These are phyloP conservation scores for Hestina assimilis DNA, from an alignment of 1,140 invertebrate species.

Conservation along the genomic window DNA sequence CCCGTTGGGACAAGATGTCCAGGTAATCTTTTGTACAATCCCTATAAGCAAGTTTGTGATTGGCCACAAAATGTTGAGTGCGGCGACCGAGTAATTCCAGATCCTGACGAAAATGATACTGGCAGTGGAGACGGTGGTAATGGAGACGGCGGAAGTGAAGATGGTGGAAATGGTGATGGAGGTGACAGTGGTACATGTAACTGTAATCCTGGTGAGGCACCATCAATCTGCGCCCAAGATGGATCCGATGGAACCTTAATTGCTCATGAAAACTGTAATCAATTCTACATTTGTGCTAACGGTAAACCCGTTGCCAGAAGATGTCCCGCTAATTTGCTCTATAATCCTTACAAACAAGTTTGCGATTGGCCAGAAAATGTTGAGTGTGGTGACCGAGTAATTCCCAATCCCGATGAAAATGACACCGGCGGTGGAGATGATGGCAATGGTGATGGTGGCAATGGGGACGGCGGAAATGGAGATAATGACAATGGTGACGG, in stretches of 20 bases:
- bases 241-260: constrained; percentile 34
- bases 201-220: constrained; percentile 34
- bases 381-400: constrained; percentile 32
- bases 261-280: constrained; percentile 45
- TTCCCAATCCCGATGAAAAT: constrained; percentile 9
- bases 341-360: constrained; percentile 27
- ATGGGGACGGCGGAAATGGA: constrained; percentile 9
- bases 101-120: too few relatives aligned
- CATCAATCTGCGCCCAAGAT: constrained; percentile 31
- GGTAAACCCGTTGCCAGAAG: constrained; percentile 22
- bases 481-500: too few relatives aligned
- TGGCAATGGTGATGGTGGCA: constrained; percentile 4
- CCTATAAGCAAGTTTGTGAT: too few relatives aligned
- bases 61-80: too few relatives aligned
- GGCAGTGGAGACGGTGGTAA: too few relatives aligned
- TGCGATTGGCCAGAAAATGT: constrained; percentile 77
- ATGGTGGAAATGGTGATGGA: too few relatives aligned
- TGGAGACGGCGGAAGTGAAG: too few relatives aligned
- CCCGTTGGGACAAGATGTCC: too few relatives aligned
- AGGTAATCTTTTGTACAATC: too few relatives aligned
- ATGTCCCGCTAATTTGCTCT: constrained; percentile 28
- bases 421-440: not conserved
- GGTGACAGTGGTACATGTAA: constrained; percentile 17
- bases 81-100: too few relatives aligned
- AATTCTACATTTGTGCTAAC: constrained; percentile 42